Base-by-base conservation (phyloP, 1,140 invertebrate genomes). In the Drosophila teissieri region DNA sequence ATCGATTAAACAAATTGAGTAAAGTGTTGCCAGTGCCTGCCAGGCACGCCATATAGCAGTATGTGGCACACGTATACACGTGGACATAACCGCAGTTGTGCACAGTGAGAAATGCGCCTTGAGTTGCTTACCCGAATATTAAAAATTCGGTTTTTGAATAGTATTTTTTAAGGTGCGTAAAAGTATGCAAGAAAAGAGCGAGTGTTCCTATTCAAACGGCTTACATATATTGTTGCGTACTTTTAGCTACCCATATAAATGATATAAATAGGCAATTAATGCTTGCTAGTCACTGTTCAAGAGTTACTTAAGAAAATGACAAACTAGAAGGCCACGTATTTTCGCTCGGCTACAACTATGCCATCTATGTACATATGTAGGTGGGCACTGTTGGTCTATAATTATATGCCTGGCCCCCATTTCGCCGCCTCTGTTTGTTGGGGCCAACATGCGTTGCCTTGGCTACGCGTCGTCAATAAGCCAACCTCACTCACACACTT, bases 1-100 rank as follows among this genome's bases (percentile, higher is more conserved):
- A 89, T 89, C 84, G 84, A 89, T 89, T 89, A 89, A 89, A 89
- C 84, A 89, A 89, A 90, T 89, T 80, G 84, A 89, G 75, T 73
- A 83, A 86, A 86, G 79, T 88, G 83, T 88, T 83, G 80, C 78
- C 78, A 82, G 72, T 67, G 64, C 65, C 73, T 46, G 69, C 54
- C 70, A 70, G 68, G 68, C 68, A 72, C 68, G 65, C 68, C 64
- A 70, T 53, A 70, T 46, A 70, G 37, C 51, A 70, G 67, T 70
- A 70, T 56, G 70, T 70, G 64, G 68, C 36, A 70, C 64, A 69
- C 67, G 54, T 22, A 39, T 55, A 55, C 46, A 61, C 24, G 22
- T 10, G 19, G 12, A 62, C 24, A 42, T 56, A 36, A 24, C 49
- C 17, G 52, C 54, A 19, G 5, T n/a, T 12, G 31, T 27, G 64